Evolutionary conservation across 1,140 invertebrate genomes (phyloP).

Genomic region (Eriocheir sinensis): DNA sequence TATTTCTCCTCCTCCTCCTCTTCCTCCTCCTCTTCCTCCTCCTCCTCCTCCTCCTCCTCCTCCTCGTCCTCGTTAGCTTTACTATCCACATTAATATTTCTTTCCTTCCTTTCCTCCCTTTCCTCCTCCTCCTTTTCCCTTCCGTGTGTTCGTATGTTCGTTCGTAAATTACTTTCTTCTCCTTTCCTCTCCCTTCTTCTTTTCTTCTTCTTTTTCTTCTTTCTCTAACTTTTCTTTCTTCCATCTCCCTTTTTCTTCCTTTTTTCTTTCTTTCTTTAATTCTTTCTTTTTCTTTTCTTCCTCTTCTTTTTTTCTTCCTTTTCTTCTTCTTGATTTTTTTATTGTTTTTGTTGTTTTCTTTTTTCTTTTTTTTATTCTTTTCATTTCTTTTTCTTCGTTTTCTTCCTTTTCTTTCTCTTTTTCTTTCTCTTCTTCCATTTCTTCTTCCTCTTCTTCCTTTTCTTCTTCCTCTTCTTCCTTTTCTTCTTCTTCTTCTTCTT

Average conservation of each 20-base stretch:
- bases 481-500: too few species aligned
- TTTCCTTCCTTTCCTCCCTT: not conserved
- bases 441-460: too few species aligned
- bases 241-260: not conserved
- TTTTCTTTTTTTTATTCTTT: too few species aligned
- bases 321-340: too few species aligned
- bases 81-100: not conserved
- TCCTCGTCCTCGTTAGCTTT: not conserved
- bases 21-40: slow-evolving; percentile 44
- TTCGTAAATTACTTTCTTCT: not conserved
- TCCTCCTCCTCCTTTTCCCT: not conserved
- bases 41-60: slow-evolving; percentile 42
- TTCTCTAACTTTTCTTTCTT: not conserved
- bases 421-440: too few species aligned
- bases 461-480: too few species aligned
- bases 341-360: too few species aligned
- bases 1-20: not conserved
- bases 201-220: not conserved
- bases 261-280: not conserved
- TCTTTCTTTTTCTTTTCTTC: too few species aligned
- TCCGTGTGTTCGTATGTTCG: not conserved
- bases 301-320: too few species aligned
- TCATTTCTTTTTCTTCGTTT: too few species aligned
- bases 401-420: too few species aligned
- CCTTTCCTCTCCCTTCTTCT: not conserved